A percentile compares a stretch with the other conserved stretches of the same genome.
These are phyloP conservation scores for Phaetusa simplex DNA, from an alignment of 2,113 vertebrate genomes.

Conservation along the genomic window DNA sequence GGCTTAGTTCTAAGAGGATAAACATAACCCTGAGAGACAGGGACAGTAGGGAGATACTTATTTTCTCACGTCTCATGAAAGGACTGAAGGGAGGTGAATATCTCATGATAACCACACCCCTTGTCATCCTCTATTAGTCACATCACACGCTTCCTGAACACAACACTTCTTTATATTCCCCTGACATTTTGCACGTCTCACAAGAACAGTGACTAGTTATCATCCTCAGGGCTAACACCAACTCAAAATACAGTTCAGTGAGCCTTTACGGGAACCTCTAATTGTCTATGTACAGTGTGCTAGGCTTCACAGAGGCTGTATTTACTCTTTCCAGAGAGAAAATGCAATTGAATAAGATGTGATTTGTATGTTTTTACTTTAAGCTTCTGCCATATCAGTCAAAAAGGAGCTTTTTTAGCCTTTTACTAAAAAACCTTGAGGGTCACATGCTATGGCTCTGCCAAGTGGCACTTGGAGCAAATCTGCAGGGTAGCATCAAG, in stretches of 20 bases:
- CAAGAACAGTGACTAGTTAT: conserved; percentile 43
- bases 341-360: neutral
- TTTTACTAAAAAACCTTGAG: neutral
- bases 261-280: conserved; percentile 29
- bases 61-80: conserved; percentile 51
- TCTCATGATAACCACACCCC: conserved; percentile 73
- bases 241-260: conserved; percentile 30
- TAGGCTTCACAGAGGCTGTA: neutral
- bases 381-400: neutral
- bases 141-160: conserved; percentile 67
- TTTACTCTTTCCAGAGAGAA: conserved; percentile 18
- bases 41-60: conserved; percentile 7
- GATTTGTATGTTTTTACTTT: neutral
- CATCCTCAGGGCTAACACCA: conserved; percentile 40
- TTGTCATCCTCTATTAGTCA: conserved; percentile 76
- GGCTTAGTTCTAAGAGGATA: conserved; percentile 17
- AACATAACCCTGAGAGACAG: conserved; percentile 39
- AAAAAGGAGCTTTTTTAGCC: neutral
- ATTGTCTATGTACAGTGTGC: neutral
- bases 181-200: conserved; percentile 76
- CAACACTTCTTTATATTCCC: conserved; percentile 57
- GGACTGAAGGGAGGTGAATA: conserved; percentile 59
- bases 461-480: neutral
- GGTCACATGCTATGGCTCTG: neutral
- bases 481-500: neutral